Conservation (phyloP, 1,140 invertebrate genomes). For the Nymphalis io region DNA sequence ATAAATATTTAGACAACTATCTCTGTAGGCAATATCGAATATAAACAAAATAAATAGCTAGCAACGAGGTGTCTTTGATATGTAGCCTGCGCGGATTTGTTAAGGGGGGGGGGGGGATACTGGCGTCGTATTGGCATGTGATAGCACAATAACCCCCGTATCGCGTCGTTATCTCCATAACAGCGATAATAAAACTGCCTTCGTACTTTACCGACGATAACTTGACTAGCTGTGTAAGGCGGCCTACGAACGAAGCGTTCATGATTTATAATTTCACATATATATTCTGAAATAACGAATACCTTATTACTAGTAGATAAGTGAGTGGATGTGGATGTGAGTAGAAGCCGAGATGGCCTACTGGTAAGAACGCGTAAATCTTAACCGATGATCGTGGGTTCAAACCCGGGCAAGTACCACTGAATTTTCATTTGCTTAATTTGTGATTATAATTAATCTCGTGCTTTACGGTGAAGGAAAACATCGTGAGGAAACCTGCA, state of each 20-base stretch:
- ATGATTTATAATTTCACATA: background rate
- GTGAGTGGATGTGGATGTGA: too few relatives aligned
- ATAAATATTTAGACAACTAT: background rate
- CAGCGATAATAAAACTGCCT: constrained; percentile 5
- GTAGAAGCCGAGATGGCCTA: too few relatives aligned
- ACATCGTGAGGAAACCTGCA: too few relatives aligned
- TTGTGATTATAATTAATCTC: too few relatives aligned
- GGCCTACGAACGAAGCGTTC: background rate
- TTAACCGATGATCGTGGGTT: too few relatives aligned
- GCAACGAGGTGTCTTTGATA: background rate
- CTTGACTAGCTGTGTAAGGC: background rate
- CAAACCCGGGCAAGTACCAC: too few relatives aligned
- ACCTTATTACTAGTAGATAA: too few relatives aligned
- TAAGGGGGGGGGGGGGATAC: background rate
- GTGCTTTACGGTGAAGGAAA: too few relatives aligned
- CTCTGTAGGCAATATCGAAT: background rate
- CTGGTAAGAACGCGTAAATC: too few relatives aligned
- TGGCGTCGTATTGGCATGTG: constrained; percentile 1
- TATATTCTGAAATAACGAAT: background rate
- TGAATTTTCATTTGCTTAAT: too few relatives aligned
- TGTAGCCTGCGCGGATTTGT: constrained; percentile 1
- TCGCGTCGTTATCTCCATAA: constrained; percentile 3
- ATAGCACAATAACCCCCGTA: constrained; percentile 10
- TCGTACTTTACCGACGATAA: background rate
- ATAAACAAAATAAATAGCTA: background rate